phyloP scores from a whole-genome alignment of 2,888 invertebrate species.

The Trachelus troglodyta region DNA sequence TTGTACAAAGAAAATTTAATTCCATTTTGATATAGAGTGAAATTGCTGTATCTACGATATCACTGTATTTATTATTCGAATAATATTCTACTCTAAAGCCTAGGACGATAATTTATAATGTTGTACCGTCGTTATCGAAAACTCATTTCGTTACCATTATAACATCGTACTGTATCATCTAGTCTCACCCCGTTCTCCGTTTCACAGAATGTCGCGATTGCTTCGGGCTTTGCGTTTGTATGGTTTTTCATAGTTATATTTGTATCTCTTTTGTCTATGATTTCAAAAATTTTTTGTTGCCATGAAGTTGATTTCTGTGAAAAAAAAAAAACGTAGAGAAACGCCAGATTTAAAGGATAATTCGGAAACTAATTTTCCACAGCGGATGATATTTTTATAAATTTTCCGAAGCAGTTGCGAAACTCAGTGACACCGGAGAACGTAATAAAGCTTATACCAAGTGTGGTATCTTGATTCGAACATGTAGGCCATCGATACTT shows the following conservation, averaged over 20 bases:
- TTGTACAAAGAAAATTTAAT: background rate
- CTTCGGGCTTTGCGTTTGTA: background rate
- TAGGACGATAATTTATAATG: constrained; percentile 59
- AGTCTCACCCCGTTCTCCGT: background rate
- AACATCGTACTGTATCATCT: constrained; percentile 18
- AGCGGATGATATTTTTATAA: background rate
- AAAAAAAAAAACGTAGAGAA: background rate
- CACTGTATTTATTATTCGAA: constrained; percentile 56
- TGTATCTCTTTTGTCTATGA: background rate
- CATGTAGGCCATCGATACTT: constrained; percentile 10
- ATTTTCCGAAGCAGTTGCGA: background rate
- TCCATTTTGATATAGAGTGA: constrained; percentile 27
- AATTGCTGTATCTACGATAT: constrained; percentile 46
- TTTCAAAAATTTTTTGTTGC: background rate
- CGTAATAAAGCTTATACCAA: constrained; percentile 20
- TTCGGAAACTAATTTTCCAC: background rate
- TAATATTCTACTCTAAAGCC: constrained; percentile 52
- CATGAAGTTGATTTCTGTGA: background rate
- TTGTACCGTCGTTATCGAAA: constrained; percentile 52
- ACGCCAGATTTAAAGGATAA: background rate
- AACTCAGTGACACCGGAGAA: background rate
- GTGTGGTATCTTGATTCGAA: constrained; percentile 31
- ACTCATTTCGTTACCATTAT: constrained; percentile 45
- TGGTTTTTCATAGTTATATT: background rate
- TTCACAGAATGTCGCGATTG: background rate